Evolutionary conservation across 2,113 vertebrate species (phyloP), one percentile per base, ranked within the genome.

Genomic region (Pelobates fuscus): DNA sequence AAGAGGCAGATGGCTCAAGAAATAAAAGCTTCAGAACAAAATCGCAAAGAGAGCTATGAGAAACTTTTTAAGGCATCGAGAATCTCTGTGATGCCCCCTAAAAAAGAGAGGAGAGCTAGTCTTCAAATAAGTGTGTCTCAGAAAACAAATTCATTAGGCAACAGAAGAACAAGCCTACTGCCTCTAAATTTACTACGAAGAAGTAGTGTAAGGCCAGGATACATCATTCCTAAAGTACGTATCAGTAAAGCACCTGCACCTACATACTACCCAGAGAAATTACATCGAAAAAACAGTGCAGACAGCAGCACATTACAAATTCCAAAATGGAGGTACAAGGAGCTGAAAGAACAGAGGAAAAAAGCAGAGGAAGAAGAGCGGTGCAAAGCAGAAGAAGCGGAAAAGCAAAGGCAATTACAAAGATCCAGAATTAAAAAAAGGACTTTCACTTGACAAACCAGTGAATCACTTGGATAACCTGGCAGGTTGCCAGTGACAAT

Each of bases 321-420:
- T 72, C 97, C 97, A 69, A 97, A 94, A 77, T 98, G 97, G 97
- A 85, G 93, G 8, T 99, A 99, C 88, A 98, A 98, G 84, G 96
- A 96, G 78, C 79, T 95, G 0, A 98, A 95, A 78, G 96, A 98
- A 74, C 95, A 98, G 59, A 83, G 92, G 78, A 91, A 81, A 83
- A 95, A 88, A 83, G 95, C 92, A 0, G 97, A 98, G 49, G 95
- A 98, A 54, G 92, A 87, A 0, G 95, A 96, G 78, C 91, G 81
- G 82, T 93, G 81, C 71, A 92, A 86, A 78, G 80, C 78, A 61
- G 90, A 93, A 10, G 88, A 87, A 2, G 72, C 84, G 26, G 89
- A 87, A 79, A 92, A 80, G 81, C 90, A 87, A 0, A 82, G 49
- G 74, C 86, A 86, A 43, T n/a, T 24, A 24, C 12, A 76, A 49